Evolutionary conservation across 2,888 invertebrate species (phyloP), one percentile per base, ranked within the genome.

Genomic region (Phortica magna): DNA sequence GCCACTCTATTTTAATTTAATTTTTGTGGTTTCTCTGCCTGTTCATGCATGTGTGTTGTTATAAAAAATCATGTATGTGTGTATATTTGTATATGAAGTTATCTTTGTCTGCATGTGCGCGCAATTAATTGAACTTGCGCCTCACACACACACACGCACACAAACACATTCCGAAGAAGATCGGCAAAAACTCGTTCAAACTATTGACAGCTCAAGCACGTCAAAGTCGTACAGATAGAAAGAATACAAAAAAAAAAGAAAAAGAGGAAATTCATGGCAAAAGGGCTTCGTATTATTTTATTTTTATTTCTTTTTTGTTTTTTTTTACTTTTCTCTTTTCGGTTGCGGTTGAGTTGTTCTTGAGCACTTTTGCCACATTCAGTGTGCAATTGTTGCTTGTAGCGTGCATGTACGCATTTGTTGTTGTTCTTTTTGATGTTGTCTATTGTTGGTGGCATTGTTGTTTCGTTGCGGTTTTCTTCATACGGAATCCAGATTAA

Each of bases 121-220:
- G 89, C 88, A 90, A 89, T 89, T 89, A 89, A 89, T 89, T 90
- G 89, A 89, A 89, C 89, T 89, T 88, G 87, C 85, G 82, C 85
- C 65, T 17, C 84, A 83, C 59, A 19, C 19, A 59, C 22, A 61
- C 22, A 61, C 9, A 61, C 22, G 19, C 22, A 22, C 10, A 19
- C 61, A 22, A 10, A 61, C 9, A 61, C 61, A 61, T 19, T 7
- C 7, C n/a, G 19, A 5, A 12, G 22, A 17, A 61, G 22, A 61
- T 48, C 48, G 22, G 19, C 9, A 59, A 17, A 9, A 59, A 22
- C 61, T 22, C 22, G n/a, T 71, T 22, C 53, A 55, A 71, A 71
- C 70, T 71, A 71, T 71, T 71, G 70, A 71, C 70, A 71, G 70
- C 55, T 71, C 70, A 71, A 71, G 70, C 70, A 71, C 19, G 53